Conservation (phyloP, 2,113 vertebrate genomes). For the Machaerirhynchus nigripectus region DNA sequence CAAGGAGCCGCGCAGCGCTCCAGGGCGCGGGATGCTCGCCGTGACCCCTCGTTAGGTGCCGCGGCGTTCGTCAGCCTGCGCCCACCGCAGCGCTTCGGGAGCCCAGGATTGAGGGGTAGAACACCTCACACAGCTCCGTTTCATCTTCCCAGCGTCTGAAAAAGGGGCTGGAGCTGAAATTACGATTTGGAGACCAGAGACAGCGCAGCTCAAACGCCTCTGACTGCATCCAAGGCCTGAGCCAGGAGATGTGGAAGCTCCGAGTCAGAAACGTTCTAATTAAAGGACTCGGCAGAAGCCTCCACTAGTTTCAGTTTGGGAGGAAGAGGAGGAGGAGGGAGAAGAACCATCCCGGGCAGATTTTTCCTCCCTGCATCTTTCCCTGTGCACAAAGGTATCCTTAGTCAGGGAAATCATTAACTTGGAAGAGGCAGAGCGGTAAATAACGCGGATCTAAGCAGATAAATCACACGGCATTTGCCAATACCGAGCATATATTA, state of each 20-base stretch:
- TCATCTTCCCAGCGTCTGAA: not conserved
- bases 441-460: not conserved
- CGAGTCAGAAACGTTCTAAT: not conserved
- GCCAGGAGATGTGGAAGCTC: not conserved
- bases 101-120: fast-evolving
- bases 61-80: not conserved
- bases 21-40: not conserved
- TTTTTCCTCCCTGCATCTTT: not conserved
- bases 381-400: not conserved
- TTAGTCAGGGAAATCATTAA: not conserved
- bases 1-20: not conserved
- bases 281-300: not conserved
- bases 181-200: not conserved
- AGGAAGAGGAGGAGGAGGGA: not conserved
- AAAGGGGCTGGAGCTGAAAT: not conserved
- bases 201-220: not conserved
- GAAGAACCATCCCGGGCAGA: fast-evolving
- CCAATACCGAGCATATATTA: not conserved
- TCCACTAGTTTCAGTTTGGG: not conserved
- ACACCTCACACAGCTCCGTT: not conserved
- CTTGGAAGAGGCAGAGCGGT: not conserved
- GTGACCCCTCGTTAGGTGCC: not conserved
- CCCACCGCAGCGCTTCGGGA: not conserved
- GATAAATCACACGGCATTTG: not conserved
- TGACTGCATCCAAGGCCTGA: not conserved